Base-by-base conservation (phyloP, 2,113 vertebrate species). In the Antechinus stuartii region DNA sequence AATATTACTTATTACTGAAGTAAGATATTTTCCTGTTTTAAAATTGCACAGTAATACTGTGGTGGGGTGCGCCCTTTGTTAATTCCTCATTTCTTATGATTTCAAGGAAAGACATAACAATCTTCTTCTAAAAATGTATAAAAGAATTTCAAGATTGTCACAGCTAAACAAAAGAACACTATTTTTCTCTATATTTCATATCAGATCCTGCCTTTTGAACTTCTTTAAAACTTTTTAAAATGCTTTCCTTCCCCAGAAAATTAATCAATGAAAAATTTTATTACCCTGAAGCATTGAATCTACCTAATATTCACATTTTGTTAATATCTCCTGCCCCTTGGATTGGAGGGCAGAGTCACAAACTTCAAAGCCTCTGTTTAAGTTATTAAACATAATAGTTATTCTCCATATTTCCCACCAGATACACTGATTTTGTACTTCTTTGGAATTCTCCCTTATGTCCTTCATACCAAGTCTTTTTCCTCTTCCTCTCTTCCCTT, bases 21-120 rank as follows among this genome's bases (percentile, higher is more conserved):
- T 89, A 91, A 91, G 92, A 95, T n/a, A 56, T 30, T 96, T 47
- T 54, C 27, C 61, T 89, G 14, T 94, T 56, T 84, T 84, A 68
- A 89, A 46, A 91, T 50, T 90, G 11, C 76, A 14, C 26, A 14
- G 12, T 55, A 56, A 91, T 49, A 1, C 42, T 50, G 1, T n/a
- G 8, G 94, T 14, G 1, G 90, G 25, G 57, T 14, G 12, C 92
- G 3, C 7, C 49, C 22, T n/a, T 76, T 35, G 4, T 30, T 35
- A 96, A 2, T 7, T 56, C 76, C 47, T 92, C 14, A 91, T 42
- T 42, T 84, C n/a, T 84, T 42, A 84, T 84, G 35, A 42, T 84
- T 14, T 54, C 91, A 27, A 61, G 25, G 84, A 93, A 92, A 57
- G 49, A 2, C 19, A 92, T 96, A 76, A 93, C 90, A 93, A 14